A percentile compares a stretch with the other conserved stretches of the same genome.
Conservation (phyloP, 2,113 vertebrate genomes). For the Charadrius vociferus region DNA sequence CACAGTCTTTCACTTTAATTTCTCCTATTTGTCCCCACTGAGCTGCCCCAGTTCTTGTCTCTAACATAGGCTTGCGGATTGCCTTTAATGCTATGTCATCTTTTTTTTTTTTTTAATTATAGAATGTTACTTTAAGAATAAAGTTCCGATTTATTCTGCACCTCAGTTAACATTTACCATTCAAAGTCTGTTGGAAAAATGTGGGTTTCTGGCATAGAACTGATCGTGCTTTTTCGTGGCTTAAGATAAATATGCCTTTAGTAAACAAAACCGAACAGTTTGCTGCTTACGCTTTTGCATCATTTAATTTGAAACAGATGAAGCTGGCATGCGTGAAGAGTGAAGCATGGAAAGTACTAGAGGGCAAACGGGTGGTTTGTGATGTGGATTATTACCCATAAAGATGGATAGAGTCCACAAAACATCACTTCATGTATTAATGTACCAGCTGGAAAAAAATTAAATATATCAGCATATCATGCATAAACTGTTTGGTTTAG, state of each 20-base stretch:
- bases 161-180: background rate
- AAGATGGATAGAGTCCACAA: slow-evolving; percentile 41
- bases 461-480: background rate
- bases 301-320: slow-evolving; percentile 64
- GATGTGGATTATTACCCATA: slow-evolving; percentile 43
- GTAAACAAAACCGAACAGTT: slow-evolving; percentile 27
- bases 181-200: background rate
- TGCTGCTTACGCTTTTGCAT: slow-evolving; percentile 13
- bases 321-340: slow-evolving; percentile 6
- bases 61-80: background rate
- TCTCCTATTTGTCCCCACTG: background rate
- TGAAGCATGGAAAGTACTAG: background rate
- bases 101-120: background rate
- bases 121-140: background rate
- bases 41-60: slow-evolving; percentile 6
- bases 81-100: background rate
- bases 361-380: slow-evolving; percentile 47
- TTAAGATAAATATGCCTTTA: slow-evolving; percentile 19
- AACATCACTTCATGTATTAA: slow-evolving; percentile 24
- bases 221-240: background rate
- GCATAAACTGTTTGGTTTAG: slow-evolving; percentile 1
- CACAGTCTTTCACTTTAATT: background rate
- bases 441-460: background rate
- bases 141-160: background rate
- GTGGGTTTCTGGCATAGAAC: background rate